Evolutionary conservation across 2,113 vertebrate species (phyloP).

Genomic region (Vulpes vulpes): DNA sequence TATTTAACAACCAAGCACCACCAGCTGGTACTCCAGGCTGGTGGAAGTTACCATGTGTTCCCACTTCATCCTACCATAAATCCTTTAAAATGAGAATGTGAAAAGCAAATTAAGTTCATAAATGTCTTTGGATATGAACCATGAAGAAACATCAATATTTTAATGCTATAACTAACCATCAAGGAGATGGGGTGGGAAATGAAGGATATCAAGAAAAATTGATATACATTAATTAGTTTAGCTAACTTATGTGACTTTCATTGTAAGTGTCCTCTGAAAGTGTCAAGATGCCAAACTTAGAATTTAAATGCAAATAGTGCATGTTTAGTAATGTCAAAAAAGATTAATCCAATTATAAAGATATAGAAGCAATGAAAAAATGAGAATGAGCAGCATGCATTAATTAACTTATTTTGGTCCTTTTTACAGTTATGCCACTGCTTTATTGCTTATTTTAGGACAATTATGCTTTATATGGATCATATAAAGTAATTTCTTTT

Average conservation of each 20-base stretch:
- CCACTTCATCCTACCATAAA: slow-evolving; percentile 69
- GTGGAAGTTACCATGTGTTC: slow-evolving; percentile 77
- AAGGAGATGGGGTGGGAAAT: slow-evolving; percentile 57
- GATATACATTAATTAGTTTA: slow-evolving; percentile 70
- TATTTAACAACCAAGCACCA: slow-evolving; percentile 69
- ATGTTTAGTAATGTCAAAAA: slow-evolving; percentile 43
- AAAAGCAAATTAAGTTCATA: slow-evolving; percentile 72
- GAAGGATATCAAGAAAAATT: slow-evolving; percentile 66
- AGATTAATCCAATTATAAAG: slow-evolving; percentile 27
- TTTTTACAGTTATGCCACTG: background rate
- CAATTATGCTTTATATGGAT: slow-evolving; percentile 43
- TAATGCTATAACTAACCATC: slow-evolving; percentile 67
- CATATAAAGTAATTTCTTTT: background rate
- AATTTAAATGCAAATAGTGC: slow-evolving; percentile 68
- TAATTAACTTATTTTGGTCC: background rate
- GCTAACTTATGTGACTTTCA: slow-evolving; percentile 69
- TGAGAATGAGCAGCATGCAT: background rate
- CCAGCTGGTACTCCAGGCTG: slow-evolving; percentile 76
- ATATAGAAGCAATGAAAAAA: background rate
- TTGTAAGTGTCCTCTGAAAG: slow-evolving; percentile 32
- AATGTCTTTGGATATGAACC: slow-evolving; percentile 75
- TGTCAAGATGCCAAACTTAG: slow-evolving; percentile 13
- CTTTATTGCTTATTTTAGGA: slow-evolving; percentile 31
- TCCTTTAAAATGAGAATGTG: slow-evolving; percentile 69
- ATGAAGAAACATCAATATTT: slow-evolving; percentile 65